A percentile compares a stretch with the other conserved stretches of the same genome.
Conservation (phyloP, 2,797 vertebrate species). For the Capromys pilorides region DNA sequence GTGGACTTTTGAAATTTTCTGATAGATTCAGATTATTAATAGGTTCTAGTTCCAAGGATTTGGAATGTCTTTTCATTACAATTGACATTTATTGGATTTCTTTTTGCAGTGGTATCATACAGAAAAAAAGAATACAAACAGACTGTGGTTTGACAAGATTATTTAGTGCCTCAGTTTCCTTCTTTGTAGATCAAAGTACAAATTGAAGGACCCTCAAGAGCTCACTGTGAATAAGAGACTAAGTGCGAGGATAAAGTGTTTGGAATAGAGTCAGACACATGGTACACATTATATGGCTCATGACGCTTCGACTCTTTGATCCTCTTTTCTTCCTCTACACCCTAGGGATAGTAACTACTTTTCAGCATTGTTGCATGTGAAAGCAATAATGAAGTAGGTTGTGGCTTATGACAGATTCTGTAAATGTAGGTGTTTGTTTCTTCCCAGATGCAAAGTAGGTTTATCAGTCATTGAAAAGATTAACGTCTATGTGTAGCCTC, state of each 20-base stretch:
- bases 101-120: neutral
- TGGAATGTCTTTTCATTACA: neutral
- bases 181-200: neutral
- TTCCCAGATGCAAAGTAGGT: neutral
- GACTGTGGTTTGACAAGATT: neutral
- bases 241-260: neutral
- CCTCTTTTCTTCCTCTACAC: neutral
- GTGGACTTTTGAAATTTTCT: neutral
- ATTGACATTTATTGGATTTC: neutral
- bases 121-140: neutral
- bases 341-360: neutral
- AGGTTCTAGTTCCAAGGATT: neutral
- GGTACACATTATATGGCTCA: neutral
- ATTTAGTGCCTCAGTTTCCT: neutral
- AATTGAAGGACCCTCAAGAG: neutral
- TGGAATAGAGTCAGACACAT: neutral
- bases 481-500: neutral
- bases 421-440: neutral
- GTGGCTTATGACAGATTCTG: neutral
- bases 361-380: neutral
- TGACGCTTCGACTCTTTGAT: constrained; percentile 3
- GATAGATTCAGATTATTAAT: neutral
- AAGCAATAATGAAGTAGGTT: neutral
- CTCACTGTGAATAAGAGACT: neutral
- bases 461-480: neutral